Percentiles rank a stretch among this genome's conserved stretches.
phyloP scores from a whole-genome alignment of 2,113 vertebrate genomes.

The Chaetodon auriga region DNA sequence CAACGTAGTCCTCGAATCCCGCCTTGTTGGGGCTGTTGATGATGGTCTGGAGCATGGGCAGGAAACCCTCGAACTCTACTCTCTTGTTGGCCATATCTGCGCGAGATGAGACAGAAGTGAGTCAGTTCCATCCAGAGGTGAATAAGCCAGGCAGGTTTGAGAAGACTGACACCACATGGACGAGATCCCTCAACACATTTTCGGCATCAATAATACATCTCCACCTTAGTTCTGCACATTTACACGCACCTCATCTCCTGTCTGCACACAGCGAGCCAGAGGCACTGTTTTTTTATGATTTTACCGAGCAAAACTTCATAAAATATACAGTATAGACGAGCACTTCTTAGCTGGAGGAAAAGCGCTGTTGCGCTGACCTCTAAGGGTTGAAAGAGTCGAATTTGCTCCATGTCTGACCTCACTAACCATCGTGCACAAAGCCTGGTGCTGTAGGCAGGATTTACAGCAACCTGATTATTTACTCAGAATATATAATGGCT shows the following conservation, averaged over 20 bases:
- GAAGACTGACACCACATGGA: not conserved
- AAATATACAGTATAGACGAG: not conserved
- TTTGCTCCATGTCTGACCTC: not conserved
- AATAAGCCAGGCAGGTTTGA: not conserved
- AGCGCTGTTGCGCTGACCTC: not conserved
- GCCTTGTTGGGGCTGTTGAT: slow-evolving; percentile 97
- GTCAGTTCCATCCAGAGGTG: not conserved
- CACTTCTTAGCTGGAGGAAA: not conserved
- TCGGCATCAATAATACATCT: not conserved
- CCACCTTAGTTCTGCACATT: not conserved
- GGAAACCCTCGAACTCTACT: slow-evolving; percentile 95
- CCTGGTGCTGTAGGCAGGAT: not conserved
- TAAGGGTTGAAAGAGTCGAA: not conserved
- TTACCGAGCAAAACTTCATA: not conserved
- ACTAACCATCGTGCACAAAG: not conserved
- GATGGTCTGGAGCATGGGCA: slow-evolving; percentile 97
- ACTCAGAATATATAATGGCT: not conserved
- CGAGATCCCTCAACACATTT: not conserved
- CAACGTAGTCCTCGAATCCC: slow-evolving; percentile 94
- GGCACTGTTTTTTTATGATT: not conserved
- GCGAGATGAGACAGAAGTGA: not conserved
- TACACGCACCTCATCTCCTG: not conserved
- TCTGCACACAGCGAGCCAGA: not conserved
- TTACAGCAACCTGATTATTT: not conserved
- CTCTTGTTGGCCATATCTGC: slow-evolving; percentile 93